Evolutionary conservation across 2,797 vertebrate species (phyloP).

Genomic region (Florisuga fusca): DNA sequence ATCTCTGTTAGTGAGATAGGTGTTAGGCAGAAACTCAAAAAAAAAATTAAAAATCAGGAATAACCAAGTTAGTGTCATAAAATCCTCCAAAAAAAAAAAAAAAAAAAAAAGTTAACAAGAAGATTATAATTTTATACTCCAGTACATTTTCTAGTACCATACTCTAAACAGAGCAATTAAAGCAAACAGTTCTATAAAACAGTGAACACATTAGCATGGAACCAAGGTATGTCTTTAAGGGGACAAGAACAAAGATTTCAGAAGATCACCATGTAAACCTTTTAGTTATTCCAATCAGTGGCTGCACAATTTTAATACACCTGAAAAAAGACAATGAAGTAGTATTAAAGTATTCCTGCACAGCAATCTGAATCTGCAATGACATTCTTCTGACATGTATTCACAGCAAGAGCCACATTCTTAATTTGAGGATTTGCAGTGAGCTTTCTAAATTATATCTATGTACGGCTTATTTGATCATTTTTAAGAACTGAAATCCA

Average conservation of each 20-base stretch:
- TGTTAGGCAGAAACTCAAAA: background rate
- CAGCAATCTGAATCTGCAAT: background rate
- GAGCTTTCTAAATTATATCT: constrained; percentile 35
- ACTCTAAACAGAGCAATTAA: background rate
- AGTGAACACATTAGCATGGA: background rate
- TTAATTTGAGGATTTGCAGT: constrained; percentile 11
- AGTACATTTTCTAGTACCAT: background rate
- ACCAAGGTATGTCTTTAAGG: background rate
- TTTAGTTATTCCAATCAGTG: background rate
- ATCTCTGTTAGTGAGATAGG: background rate
- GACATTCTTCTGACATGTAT: background rate
- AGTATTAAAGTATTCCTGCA: background rate
- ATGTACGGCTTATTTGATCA: background rate
- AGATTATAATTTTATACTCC: background rate
- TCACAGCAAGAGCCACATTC: background rate
- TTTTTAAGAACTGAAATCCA: constrained; percentile 61
- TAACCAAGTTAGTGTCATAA: background rate
- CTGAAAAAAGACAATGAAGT: background rate
- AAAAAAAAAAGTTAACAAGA: background rate
- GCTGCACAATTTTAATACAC: background rate
- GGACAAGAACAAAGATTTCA: background rate
- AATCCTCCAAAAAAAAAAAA: background rate
- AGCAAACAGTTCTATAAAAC: background rate
- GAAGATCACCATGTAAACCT: background rate
- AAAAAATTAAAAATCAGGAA: background rate